Evolutionary conservation across 2,113 vertebrate species (phyloP).

Genomic region (Helogale parvula): DNA sequence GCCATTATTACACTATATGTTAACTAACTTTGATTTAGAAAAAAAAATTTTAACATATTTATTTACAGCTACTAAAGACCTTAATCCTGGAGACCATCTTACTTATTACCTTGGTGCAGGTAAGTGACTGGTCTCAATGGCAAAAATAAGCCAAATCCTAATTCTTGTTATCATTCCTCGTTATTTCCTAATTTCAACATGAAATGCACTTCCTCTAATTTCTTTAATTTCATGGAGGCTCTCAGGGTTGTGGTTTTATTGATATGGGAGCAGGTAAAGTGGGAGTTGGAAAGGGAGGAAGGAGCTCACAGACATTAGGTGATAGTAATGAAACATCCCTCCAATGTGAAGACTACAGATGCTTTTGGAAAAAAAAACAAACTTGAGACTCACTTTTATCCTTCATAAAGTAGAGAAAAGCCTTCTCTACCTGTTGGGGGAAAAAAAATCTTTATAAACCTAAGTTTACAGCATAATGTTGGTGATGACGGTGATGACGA

Average conservation of each 20-base stretch:
- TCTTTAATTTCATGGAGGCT: neutral
- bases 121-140: neutral
- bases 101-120: neutral
- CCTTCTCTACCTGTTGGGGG: neutral
- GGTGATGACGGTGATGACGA: neutral
- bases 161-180: neutral
- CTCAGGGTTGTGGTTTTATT: neutral
- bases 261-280: neutral
- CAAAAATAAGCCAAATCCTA: neutral
- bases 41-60: neutral
- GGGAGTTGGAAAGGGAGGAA: neutral
- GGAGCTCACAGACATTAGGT: neutral
- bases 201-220: neutral
- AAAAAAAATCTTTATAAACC: neutral
- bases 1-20: no score
- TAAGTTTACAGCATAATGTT: neutral
- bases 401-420: neutral
- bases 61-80: neutral
- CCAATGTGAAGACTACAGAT: neutral
- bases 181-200: neutral
- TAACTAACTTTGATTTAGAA: no score
- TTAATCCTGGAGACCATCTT: neutral
- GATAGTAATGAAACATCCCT: neutral
- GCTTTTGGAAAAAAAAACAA: slow-evolving; percentile 36
- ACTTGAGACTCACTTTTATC: neutral